Base-by-base conservation (phyloP, 2,888 invertebrate genomes). In the Magallana nippona region DNA sequence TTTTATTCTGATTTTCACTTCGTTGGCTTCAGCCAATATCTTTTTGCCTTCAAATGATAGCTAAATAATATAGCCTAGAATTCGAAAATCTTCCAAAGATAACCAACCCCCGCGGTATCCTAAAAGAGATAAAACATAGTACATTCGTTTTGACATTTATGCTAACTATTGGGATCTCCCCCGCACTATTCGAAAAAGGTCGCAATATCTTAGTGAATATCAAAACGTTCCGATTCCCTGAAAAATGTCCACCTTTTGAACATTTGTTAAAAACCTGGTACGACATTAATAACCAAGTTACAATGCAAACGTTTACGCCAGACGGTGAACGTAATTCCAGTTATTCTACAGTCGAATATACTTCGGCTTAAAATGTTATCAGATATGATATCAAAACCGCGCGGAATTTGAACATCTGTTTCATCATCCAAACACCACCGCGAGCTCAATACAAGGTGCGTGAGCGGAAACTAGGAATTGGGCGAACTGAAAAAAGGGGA, bases 1-100 rank as follows among this genome's bases (percentile, higher is more conserved):
- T 44, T 44, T 78, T 78, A 44, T 77, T 77, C n/a, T 44, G 19
- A 78, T 78, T 11, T 78, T 78, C 78, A 55, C 78, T 78, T 44
- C 55, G 55, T 17, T 78, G 55, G 11, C 11, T 55, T 79, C 56
- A 27, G 44, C 22, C 19, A 19, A 71, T 71, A 71, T 71, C 27
- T 15, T 15, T 44, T 15, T 10, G 8, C 60, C n/a, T 19, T 60
- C 19, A 60, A 60, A n/a, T 60, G 60, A 71, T 71, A 32, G 27
- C 32, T 32, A 71, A 71, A 71, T 71, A 13, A 13, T 27, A 11
- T 27, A 71, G 71, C 27, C 19, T 13, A 71, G 13, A 22, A 71
- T 27, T 8, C 5, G 71, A 71, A 71, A 71, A 71, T 71, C 71
- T 32, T 44, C 3, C 71, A 27, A 27, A 71, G 71, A 27, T 71